These are phyloP conservation scores for Natrix natrix DNA, from an alignment of 2,797 vertebrate genomes.

Conservation along the genomic window DNA sequence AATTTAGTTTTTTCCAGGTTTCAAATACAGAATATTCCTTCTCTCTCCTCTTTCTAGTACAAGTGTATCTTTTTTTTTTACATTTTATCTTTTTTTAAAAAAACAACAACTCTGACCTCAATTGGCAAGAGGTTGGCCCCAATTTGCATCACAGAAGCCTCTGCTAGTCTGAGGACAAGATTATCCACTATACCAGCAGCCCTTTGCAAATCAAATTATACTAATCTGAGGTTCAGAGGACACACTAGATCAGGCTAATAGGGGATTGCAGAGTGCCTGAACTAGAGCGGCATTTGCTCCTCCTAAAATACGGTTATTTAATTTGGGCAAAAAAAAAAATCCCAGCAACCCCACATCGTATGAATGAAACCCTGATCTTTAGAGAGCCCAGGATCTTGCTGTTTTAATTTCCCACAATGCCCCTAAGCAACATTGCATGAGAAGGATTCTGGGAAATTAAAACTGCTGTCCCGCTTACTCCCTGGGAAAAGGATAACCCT, in stretches of 20 bases:
- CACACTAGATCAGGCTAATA: neutral
- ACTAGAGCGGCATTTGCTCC: neutral
- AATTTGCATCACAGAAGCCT: neutral
- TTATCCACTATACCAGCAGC: neutral
- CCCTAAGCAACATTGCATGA: neutral
- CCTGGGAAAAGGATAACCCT: neutral
- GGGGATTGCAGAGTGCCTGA: neutral
- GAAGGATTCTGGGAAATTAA: neutral
- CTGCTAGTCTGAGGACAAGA: neutral
- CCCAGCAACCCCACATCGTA: neutral
- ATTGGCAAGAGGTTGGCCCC: neutral
- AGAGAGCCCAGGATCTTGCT: neutral
- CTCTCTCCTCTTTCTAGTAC: neutral
- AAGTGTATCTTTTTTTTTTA: neutral
- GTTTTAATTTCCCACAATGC: neutral
- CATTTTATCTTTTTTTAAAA: neutral
- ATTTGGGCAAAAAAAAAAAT: neutral
- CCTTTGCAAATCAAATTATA: neutral
- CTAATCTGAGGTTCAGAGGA: neutral
- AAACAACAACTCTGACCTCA: neutral
- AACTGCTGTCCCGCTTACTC: neutral
- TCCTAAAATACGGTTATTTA: neutral
- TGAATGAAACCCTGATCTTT: neutral
- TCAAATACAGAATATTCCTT: neutral
- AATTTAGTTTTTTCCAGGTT: neutral